A percentile compares a stretch with the other conserved stretches of the same genome.
phyloP scores from a whole-genome alignment of 2,113 vertebrate genomes.

The Ploceus nigricollis region DNA sequence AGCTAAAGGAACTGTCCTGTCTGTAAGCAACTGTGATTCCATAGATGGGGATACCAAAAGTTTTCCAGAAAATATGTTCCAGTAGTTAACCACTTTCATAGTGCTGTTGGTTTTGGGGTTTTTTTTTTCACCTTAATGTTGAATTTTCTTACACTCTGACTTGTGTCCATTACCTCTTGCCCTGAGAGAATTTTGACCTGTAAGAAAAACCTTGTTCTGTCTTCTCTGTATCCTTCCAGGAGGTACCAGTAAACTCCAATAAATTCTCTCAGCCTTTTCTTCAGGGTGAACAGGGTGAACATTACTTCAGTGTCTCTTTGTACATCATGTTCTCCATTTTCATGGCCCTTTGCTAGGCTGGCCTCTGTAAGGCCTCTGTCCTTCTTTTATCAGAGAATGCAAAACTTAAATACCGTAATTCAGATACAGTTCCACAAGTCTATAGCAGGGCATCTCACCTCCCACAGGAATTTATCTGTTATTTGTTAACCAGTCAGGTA shows the following conservation, averaged over 20 bases:
- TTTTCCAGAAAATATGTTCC: neutral
- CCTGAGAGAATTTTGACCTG: neutral
- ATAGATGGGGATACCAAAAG: neutral
- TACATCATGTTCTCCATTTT: neutral
- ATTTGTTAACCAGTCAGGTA: neutral
- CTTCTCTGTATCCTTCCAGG: neutral
- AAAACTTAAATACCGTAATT: neutral
- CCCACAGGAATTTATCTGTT: too few relatives aligned
- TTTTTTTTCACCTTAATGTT: neutral
- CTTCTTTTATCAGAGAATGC: neutral
- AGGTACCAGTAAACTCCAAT: neutral
- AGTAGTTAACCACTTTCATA: neutral
- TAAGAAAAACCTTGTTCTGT: neutral
- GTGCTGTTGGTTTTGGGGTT: accelerated
- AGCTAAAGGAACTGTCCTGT: neutral
- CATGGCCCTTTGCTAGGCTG: neutral
- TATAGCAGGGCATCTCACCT: neutral
- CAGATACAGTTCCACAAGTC: neutral
- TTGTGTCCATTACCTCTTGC: neutral
- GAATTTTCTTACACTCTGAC: neutral
- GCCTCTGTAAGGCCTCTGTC: neutral
- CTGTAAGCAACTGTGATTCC: neutral
- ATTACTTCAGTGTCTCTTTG: neutral
- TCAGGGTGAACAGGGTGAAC: neutral
- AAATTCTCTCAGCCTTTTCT: neutral